These are phyloP conservation scores for Drosophila anceps DNA, from an alignment of 2,888 invertebrate species.

Conservation along the genomic window DNA sequence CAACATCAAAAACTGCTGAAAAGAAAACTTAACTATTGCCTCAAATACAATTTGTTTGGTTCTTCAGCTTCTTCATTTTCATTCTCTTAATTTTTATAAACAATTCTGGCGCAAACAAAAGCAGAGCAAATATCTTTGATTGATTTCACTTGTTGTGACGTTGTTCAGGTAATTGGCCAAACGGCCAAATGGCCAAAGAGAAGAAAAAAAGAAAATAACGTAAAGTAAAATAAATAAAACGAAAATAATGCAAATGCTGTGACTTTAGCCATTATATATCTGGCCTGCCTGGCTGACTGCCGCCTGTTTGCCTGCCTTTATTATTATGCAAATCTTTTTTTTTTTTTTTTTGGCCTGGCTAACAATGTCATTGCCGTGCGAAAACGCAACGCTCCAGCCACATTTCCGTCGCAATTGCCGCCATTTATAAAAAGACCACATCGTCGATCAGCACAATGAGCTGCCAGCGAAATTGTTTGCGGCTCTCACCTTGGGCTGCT, in stretches of 20 bases:
- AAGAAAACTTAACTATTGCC: constrained; percentile 22
- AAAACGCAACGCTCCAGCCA: constrained; percentile 60
- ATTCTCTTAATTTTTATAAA: background rate
- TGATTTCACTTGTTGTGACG: constrained; percentile 58
- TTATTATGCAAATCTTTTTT: constrained; percentile 76
- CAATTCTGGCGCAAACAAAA: constrained; percentile 29
- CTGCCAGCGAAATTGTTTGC: constrained; percentile 55
- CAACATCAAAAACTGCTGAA: background rate
- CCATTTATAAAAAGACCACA: constrained; percentile 70
- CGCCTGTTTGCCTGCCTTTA: constrained; percentile 50
- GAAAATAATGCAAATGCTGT: constrained; percentile 63
- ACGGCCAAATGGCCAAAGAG: no score
- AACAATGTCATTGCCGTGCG: constrained; percentile 81
- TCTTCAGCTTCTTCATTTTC: background rate
- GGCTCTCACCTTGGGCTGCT: constrained; percentile 31
- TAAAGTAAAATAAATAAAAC: background rate
- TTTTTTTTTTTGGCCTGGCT: constrained; percentile 61
- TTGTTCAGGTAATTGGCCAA: constrained; percentile 67
- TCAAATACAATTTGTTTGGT: background rate
- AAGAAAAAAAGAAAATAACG: constrained; percentile 28
- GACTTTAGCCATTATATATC: background rate
- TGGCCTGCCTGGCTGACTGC: constrained; percentile 19
- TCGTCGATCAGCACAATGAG: constrained; percentile 63
- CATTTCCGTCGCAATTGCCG: constrained; percentile 78
- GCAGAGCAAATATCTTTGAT: constrained; percentile 52